Evolutionary conservation across 2,113 vertebrate genomes (phyloP).

Genomic region (Crotalus horridus): DNA sequence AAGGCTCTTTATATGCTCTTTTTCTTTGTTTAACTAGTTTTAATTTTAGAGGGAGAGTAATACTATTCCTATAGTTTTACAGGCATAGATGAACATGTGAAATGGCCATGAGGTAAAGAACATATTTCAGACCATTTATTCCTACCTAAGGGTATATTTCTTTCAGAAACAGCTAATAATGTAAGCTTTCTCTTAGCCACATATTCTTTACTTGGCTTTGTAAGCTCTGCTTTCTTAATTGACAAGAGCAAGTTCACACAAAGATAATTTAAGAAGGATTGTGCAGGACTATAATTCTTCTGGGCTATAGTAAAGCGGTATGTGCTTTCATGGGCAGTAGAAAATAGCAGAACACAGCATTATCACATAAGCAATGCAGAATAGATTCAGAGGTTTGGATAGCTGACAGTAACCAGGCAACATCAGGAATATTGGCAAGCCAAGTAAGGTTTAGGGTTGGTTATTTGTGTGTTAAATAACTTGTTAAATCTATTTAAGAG

Average conservation of each 20-base stretch:
- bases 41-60: background rate
- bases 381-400: background rate
- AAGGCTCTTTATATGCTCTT: background rate
- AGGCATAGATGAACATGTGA: background rate
- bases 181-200: background rate
- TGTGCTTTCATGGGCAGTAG: background rate
- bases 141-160: background rate
- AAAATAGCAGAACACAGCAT: background rate
- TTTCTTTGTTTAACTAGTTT: background rate
- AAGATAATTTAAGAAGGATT: slow-evolving; percentile 6
- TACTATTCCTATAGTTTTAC: background rate
- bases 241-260: background rate
- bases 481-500: background rate
- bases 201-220: background rate
- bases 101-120: background rate
- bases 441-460: background rate
- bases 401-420: background rate
- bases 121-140: background rate
- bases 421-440: background rate
- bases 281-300: background rate
- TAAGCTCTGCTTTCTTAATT: background rate
- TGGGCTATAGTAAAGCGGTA: background rate
- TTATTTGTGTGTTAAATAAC: background rate
- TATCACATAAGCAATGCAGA: background rate
- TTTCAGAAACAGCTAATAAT: background rate